Percentiles rank a stretch among this genome's conserved stretches.
Conservation (phyloP, 2,113 vertebrate genomes). For the Zosterops pallidus region DNA sequence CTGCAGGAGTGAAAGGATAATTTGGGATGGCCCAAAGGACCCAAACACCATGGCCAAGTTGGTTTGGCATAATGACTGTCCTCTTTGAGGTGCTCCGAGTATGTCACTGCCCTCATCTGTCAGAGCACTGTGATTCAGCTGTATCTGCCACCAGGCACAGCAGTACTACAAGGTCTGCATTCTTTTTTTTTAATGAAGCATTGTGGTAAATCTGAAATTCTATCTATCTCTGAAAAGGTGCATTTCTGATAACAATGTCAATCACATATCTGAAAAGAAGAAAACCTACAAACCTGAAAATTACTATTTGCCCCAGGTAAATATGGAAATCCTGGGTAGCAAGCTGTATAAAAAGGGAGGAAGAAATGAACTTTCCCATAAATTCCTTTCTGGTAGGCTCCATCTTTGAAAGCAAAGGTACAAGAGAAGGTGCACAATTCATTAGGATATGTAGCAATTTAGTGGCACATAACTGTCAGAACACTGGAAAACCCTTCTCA, state of each 20-base stretch:
- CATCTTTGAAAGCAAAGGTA: neutral
- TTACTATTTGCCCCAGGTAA: neutral
- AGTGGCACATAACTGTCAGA: neutral
- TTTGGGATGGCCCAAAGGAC: neutral
- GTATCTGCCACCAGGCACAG: neutral
- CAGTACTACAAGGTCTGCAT: neutral
- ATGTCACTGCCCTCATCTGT: neutral
- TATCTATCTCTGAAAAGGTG: neutral
- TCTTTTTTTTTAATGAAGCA: neutral
- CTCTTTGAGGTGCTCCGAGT: neutral
- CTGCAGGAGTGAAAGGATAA: neutral
- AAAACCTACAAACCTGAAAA: neutral
- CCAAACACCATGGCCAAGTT: rapidly evolving
- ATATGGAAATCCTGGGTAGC: neutral
- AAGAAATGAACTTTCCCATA: neutral
- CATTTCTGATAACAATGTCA: neutral
- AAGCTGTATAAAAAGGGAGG: neutral
- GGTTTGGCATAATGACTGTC: neutral
- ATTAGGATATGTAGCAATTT: neutral
- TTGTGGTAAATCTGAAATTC: neutral
- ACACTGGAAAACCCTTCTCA: neutral
- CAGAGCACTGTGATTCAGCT: neutral
- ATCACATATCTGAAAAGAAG: neutral
- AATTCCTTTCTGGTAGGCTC: neutral
- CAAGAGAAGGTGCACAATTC: neutral